A percentile compares a stretch with the other conserved stretches of the same genome.
Conservation (phyloP, 2,888 invertebrate genomes). For the Pegoplata infirma region DNA sequence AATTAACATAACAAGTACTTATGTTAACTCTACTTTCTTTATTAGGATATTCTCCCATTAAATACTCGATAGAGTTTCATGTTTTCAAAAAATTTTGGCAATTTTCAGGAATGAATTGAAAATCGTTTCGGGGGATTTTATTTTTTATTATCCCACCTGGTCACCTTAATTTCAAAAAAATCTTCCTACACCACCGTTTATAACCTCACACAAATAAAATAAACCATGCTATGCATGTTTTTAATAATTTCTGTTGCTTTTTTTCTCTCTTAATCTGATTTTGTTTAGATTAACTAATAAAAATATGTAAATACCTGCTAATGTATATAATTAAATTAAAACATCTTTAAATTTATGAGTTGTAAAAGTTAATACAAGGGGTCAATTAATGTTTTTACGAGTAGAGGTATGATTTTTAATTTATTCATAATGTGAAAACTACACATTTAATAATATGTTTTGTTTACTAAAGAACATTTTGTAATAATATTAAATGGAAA, state of each 20-base stretch:
- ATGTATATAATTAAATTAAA: conserved; percentile 48
- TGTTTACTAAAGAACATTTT: too few relatives aligned
- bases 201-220: neutral
- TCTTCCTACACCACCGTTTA: neutral
- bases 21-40: too few relatives aligned
- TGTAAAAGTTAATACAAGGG: neutral
- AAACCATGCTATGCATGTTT: neutral
- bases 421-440: conserved; percentile 16
- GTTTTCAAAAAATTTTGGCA: too few relatives aligned
- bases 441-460: conserved; percentile 14
- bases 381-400: conserved; percentile 19
- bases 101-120: too few relatives aligned
- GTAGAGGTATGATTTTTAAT: neutral
- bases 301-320: too few relatives aligned
- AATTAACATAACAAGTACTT: too few relatives aligned
- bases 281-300: conserved; percentile 25
- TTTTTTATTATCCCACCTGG: neutral
- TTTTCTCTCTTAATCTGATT: conserved; percentile 6
- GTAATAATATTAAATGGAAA: neutral
- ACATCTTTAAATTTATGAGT: conserved; percentile 18
- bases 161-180: neutral
- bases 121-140: too few relatives aligned
- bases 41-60: too few relatives aligned
- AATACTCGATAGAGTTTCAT: too few relatives aligned
- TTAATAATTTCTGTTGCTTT: conserved; percentile 8